Evolutionary conservation across 2,113 vertebrate species (phyloP), one percentile per base, ranked within the genome.

Genomic region (Steatornis caripensis): DNA sequence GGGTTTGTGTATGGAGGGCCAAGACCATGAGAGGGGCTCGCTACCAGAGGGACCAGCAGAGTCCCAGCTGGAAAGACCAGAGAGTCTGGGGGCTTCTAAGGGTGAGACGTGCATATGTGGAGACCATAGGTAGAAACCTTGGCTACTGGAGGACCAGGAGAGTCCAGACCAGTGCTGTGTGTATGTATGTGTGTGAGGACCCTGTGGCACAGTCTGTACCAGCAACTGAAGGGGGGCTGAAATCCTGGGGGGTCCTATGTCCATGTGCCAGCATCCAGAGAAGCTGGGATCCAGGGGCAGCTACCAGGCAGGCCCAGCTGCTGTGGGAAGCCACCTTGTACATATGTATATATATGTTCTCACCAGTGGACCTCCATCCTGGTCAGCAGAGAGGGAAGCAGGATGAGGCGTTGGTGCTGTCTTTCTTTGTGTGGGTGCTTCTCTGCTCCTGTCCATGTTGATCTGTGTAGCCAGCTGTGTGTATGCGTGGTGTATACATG

Each of bases 111-210:
- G 30, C 51, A 45, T 20, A 6, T 12, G 14, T 48, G 48, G 41
- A 69, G 11, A 62, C 48, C 30, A 41, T 22, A 13, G 11, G 26
- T 30, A 16, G 12, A 18, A 37, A 64, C 18, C 26, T 49, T 43
- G 36, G 57, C 57, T 78, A 14, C 26, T 9, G 8, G 10, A 16
- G 32, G 7, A 30, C 27, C 54, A 41, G 54, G 16, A 37, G 54
- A 2, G 1, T 61, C n/a, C 29, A 46, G 39, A 46, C 6, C 10
- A 46, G 12, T 4, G 2, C 16, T 24, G 1, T 60, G 29, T n/a
- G 39, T 22, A 17, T 26, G 26, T 8, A 17, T 0, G 0, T n/a
- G 9, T 55, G 24, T 27, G 6, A 36, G 26, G 65, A 58, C 17
- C 43, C 17, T 57, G 21, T 58, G 68, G 60, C 60, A 48, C 9